phyloP scores from a whole-genome alignment of 2,113 vertebrate species.

The Peromyscus californicus region DNA sequence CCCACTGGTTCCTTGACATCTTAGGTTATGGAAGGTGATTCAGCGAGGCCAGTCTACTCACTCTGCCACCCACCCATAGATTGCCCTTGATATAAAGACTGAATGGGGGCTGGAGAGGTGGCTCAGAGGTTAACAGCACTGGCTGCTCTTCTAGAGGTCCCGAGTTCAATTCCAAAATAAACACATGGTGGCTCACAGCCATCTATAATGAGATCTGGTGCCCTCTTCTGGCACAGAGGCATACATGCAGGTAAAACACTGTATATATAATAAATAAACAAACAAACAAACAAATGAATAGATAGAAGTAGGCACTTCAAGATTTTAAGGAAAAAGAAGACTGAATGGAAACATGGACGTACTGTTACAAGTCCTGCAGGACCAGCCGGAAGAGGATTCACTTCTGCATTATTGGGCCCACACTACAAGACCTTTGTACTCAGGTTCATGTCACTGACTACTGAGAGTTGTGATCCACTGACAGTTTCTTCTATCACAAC shows the following conservation, averaged over 20 bases:
- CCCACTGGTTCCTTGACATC: not conserved
- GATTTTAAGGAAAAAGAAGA: not conserved
- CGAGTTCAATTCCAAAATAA: too few relatives aligned
- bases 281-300: too few relatives aligned
- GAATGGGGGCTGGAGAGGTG: too few relatives aligned
- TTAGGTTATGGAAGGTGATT: not conserved
- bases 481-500: not conserved
- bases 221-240: too few relatives aligned
- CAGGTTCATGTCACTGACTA: not conserved
- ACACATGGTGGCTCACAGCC: too few relatives aligned
- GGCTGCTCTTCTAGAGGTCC: too few relatives aligned
- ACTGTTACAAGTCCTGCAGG: not conserved
- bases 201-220: too few relatives aligned
- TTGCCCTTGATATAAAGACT: not conserved
- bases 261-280: too few relatives aligned
- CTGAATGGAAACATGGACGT: not conserved
- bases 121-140: too few relatives aligned
- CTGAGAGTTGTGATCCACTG: not conserved
- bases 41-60: not conserved
- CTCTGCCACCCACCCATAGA: not conserved
- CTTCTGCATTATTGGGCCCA: not conserved
- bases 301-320: too few relatives aligned
- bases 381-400: not conserved
- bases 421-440: too few relatives aligned
- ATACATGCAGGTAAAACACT: too few relatives aligned